These are phyloP conservation scores for Saiga tatarica DNA, from an alignment of 2,113 vertebrate species.

Conservation along the genomic window DNA sequence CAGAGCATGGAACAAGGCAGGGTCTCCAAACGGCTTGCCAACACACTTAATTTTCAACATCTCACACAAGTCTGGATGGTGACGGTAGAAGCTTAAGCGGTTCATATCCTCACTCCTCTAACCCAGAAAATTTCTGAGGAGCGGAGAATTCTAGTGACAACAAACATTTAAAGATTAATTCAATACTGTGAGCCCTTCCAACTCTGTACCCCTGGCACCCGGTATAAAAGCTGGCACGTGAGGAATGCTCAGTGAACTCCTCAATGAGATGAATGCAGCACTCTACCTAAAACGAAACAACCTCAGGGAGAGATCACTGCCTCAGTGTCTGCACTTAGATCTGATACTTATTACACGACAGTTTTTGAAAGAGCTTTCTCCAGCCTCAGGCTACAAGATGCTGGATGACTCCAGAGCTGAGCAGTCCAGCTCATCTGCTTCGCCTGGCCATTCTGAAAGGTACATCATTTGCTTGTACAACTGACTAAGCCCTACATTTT, in stretches of 20 bases:
- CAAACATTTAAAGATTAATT: slow-evolving; percentile 10
- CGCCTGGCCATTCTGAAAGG: neutral
- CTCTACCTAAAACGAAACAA: neutral
- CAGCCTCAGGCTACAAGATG: neutral
- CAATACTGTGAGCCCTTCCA: neutral
- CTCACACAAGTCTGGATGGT: neutral
- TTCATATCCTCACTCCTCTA: neutral
- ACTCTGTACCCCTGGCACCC: neutral
- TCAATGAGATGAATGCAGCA: neutral
- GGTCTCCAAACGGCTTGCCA: neutral
- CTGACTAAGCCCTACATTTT: neutral
- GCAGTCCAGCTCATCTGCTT: neutral
- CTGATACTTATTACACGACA: neutral
- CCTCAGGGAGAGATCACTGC: neutral
- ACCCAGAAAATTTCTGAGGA: neutral
- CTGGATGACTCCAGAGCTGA: neutral
- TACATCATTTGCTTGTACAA: neutral
- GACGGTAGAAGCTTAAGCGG: neutral
- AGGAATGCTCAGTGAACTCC: neutral
- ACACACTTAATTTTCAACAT: neutral
- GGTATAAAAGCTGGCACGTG: neutral
- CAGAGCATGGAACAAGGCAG: neutral
- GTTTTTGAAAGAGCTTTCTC: slow-evolving; percentile 10
- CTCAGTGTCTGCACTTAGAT: neutral
- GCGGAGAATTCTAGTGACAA: slow-evolving; percentile 12